A percentile compares a stretch with the other conserved stretches of the same genome.
These are phyloP conservation scores for Macropus fuliginosus DNA, from an alignment of 2,797 vertebrate genomes.

Conservation along the genomic window DNA sequence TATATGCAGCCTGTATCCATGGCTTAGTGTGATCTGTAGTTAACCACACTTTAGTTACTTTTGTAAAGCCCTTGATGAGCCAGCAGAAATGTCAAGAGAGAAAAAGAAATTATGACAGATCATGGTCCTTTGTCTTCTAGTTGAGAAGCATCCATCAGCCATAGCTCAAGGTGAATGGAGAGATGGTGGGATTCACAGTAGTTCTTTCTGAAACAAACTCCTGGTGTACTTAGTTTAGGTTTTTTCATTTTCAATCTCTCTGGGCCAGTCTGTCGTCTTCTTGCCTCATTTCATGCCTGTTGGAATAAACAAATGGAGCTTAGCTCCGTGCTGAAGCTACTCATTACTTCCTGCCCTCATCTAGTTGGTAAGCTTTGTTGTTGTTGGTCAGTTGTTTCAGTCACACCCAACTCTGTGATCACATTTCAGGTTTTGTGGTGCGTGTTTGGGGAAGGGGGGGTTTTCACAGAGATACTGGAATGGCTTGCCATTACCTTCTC, in stretches of 20 bases:
- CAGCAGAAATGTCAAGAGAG: slow-evolving; percentile 66
- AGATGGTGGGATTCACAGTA: background rate
- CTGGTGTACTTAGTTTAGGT: slow-evolving; percentile 10
- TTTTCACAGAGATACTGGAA: background rate
- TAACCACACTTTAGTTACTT: slow-evolving; percentile 64
- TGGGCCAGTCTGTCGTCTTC: background rate
- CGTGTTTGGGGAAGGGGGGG: too few relatives aligned
- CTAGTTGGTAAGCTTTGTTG: background rate
- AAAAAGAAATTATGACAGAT: slow-evolving; percentile 57
- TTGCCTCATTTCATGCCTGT: background rate
- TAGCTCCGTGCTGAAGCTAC: background rate
- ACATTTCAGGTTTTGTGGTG: background rate
- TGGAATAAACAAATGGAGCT: background rate
- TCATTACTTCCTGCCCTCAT: background rate
- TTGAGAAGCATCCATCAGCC: slow-evolving; percentile 45
- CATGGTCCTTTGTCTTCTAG: slow-evolving; percentile 59
- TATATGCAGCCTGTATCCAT: slow-evolving; percentile 52
- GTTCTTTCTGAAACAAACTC: slow-evolving; percentile 17
- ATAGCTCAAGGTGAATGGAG: slow-evolving; percentile 51
- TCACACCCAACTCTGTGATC: background rate
- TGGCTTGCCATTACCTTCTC: background rate
- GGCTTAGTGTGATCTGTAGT: slow-evolving; percentile 49
- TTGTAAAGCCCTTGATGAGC: slow-evolving; percentile 69
- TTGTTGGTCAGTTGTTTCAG: background rate
- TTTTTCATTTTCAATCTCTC: slow-evolving; percentile 9